Conservation (phyloP, 2,113 vertebrate genomes). For the Piprites chloris region DNA sequence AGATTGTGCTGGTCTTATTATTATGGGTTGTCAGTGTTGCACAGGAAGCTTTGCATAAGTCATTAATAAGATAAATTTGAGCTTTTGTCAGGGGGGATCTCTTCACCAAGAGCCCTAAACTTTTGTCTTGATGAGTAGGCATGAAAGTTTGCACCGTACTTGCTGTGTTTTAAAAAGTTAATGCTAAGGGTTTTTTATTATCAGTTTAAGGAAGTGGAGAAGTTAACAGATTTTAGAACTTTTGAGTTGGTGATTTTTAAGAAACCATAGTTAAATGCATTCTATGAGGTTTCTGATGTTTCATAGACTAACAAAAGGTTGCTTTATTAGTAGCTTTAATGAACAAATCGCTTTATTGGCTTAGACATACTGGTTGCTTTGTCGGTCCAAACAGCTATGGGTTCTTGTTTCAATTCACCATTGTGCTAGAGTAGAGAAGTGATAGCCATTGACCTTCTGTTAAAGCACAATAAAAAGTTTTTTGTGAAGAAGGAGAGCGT, state of each 20-base stretch:
- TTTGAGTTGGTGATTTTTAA: constrained; percentile 60
- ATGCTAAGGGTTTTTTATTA: background rate
- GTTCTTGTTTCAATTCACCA: constrained; percentile 82
- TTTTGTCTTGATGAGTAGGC: background rate
- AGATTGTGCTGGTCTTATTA: background rate
- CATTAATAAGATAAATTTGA: background rate
- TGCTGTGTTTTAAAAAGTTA: background rate
- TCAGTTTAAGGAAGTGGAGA: constrained; percentile 46
- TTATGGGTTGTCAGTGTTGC: background rate
- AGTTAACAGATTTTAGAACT: constrained; percentile 57
- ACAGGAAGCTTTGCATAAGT: background rate
- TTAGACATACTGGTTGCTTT: constrained; percentile 83
- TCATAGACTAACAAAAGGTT: constrained; percentile 80
- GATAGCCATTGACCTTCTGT: constrained; percentile 80
- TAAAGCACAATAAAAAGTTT: constrained; percentile 80
- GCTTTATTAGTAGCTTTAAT: constrained; percentile 81
- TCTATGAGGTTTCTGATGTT: constrained; percentile 77
- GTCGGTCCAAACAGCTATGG: constrained; percentile 75
- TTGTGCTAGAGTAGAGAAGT: constrained; percentile 78
- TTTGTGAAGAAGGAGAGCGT: constrained; percentile 71
- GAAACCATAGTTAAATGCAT: constrained; percentile 67
- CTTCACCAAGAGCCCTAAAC: background rate
- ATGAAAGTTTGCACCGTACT: background rate
- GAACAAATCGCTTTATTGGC: constrained; percentile 82
- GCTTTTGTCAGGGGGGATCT: background rate